phyloP scores from a whole-genome alignment of 2,888 invertebrate species.

The Tachina fera region DNA sequence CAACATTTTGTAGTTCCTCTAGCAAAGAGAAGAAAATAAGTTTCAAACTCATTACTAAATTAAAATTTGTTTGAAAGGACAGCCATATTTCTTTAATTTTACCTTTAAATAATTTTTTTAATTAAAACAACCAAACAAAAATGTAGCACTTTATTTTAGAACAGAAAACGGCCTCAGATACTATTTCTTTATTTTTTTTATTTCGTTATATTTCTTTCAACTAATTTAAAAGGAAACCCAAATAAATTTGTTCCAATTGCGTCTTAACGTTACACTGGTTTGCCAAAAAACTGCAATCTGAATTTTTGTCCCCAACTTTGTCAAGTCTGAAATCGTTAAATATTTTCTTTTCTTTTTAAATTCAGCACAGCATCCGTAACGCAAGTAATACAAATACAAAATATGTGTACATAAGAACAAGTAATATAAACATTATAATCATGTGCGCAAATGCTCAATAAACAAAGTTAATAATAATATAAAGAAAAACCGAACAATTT shows the following conservation, averaged over 20 bases:
- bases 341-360: conserved; percentile 10
- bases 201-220: conserved; percentile 1
- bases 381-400: conserved; percentile 17
- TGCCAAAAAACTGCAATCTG: conserved; percentile 62
- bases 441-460: conserved; percentile 61
- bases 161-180: no score
- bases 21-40: no score
- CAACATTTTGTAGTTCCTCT: no score
- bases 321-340: conserved; percentile 36
- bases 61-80: no score
- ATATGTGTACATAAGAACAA: conserved; percentile 9
- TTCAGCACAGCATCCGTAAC: background rate
- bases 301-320: conserved; percentile 62
- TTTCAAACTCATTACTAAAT: no score
- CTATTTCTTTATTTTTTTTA: background rate
- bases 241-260: conserved; percentile 28
- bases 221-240: conserved; percentile 1
- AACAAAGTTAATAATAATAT: conserved; percentile 32
- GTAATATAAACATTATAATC: conserved; percentile 39
- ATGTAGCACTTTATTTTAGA: no score
- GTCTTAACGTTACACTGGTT: conserved; percentile 60
- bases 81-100: no score
- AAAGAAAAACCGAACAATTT: conserved; percentile 43
- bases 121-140: no score
- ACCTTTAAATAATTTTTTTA: no score